These are phyloP conservation scores for Chloroceryle amazona DNA, from an alignment of 2,797 vertebrate species.

Conservation along the genomic window DNA sequence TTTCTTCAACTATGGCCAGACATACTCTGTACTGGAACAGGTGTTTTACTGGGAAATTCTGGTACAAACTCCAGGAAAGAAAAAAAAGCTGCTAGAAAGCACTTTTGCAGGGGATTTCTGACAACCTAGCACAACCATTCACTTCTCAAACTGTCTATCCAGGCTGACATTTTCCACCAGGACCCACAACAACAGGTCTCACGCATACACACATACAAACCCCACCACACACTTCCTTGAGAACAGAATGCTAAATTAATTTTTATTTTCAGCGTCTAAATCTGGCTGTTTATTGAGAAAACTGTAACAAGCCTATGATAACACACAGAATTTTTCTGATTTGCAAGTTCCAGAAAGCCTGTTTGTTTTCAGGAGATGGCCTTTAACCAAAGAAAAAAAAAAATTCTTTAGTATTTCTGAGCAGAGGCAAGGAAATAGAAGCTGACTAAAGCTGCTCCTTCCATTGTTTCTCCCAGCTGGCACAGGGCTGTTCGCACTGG, in stretches of 20 bases:
- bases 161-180: not conserved
- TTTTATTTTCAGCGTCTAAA: not conserved
- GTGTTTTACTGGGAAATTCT: not conserved
- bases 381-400: not conserved
- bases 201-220: not conserved
- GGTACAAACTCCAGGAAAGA: not conserved
- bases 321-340: not conserved
- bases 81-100: not conserved
- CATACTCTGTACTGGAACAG: not conserved
- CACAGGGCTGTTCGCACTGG: not conserved
- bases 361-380: not conserved
- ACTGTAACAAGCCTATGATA: not conserved
- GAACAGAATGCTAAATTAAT: not conserved
- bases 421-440: not conserved
- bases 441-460: not conserved
- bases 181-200: not conserved
- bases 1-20: conserved; percentile 1
- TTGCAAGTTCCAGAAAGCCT: not conserved
- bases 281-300: not conserved
- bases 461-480: conserved; percentile 3
- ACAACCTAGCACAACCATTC: not conserved
- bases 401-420: not conserved
- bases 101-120: not conserved
- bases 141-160: not conserved
- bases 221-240: not conserved